Base-by-base conservation (phyloP, 2,888 invertebrate species). In the Rotaria sp. region DNA sequence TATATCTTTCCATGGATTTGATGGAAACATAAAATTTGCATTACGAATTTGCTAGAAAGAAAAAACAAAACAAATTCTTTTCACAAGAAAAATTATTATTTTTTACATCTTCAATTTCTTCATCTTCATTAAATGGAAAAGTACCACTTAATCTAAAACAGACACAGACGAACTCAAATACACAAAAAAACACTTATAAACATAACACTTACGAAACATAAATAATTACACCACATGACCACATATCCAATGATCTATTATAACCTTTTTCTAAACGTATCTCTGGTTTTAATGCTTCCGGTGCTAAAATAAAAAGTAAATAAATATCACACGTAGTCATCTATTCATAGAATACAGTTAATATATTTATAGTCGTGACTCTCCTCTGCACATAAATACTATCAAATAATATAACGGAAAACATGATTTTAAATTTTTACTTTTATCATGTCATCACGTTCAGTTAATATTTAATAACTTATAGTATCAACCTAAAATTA, bases 11-110 rank as follows among this genome's bases (percentile, higher is more conserved):
- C 98, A 99, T 0, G 98, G 97, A 91, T 94, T 94, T 41, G 96
- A 95, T 75, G 99, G 99, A 93, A 98, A 99, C 99, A 99, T 99
- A 92, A 99, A 99, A 86, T 97, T 97, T 55, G 98, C 98, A 93
- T 99, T 99, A 92, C 98, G 97, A 88, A 99, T 99, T 92, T 99
- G 99, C 67, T 67, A 67, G 21, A 67, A 67, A 35, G 3, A 35
- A 30, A 67, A 35, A 35, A 7, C 3, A 35, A 7, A 67, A 21
- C 11, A 18, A 7, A 1, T 35, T 67, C 4, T 7, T 67, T 18
- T 26, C 7, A n/a, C 5, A 26, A 30, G 11, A 11, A n/a, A 30
- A 30, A 30, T 18, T 30, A 2, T 5, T 35, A 3, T 30, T 35
- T 35, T 5, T 35, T 67, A 67, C 67, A 80, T 80, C 98, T 92